phyloP scores from a whole-genome alignment of 2,113 vertebrate genomes.

The Ancistrus triradiatus region DNA sequence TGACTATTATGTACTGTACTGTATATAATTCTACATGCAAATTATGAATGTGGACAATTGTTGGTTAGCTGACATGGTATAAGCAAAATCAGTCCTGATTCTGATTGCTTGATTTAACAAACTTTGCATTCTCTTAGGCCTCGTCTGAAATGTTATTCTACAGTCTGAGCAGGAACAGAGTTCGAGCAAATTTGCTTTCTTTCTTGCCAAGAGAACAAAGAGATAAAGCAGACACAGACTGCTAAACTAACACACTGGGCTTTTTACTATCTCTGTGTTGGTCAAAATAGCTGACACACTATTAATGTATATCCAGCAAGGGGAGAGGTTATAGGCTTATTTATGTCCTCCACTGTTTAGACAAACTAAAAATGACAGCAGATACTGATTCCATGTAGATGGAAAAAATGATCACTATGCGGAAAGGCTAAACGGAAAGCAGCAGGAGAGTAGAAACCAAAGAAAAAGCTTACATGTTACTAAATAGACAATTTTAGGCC shows the following conservation, averaged over 20 bases:
- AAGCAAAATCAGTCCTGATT: not conserved
- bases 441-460: not conserved
- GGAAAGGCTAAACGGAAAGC: constrained; percentile 26
- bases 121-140: not conserved
- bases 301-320: not conserved
- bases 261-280: not conserved
- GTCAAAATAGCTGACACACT: not conserved
- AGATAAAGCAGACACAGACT: constrained; percentile 3
- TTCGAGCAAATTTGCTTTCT: not conserved
- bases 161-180: not conserved
- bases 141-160: not conserved
- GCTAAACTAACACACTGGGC: constrained; percentile 13
- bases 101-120: too few relatives aligned
- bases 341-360: not conserved
- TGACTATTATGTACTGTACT: too few relatives aligned
- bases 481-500: too few relatives aligned
- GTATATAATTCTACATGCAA: too few relatives aligned
- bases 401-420: constrained; percentile 27
- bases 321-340: not conserved
- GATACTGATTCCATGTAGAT: not conserved
- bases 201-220: not conserved
- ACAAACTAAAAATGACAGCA: not conserved
- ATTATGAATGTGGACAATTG: too few relatives aligned
- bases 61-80: too few relatives aligned
- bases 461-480: too few relatives aligned